These are phyloP conservation scores for Hyposmocoma kahamanoa DNA, from an alignment of 1,140 invertebrate genomes.

Conservation along the genomic window DNA sequence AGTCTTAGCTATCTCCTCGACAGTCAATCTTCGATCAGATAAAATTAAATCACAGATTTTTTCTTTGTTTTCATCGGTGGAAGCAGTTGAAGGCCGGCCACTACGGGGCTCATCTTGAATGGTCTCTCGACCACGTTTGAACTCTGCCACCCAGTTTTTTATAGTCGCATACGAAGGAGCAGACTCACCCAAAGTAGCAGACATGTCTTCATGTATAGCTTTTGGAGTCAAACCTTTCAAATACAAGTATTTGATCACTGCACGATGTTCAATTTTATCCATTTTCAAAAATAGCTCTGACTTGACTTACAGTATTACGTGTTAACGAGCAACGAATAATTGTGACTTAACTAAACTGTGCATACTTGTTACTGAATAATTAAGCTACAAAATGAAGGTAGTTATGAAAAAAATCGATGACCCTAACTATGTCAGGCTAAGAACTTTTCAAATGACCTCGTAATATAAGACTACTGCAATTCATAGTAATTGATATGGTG, in stretches of 20 bases:
- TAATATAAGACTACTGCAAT: too few species aligned
- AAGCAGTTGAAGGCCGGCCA: neutral
- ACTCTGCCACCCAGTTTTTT: slow-evolving; percentile 6
- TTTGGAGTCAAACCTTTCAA: neutral
- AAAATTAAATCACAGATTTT: slow-evolving; percentile 31
- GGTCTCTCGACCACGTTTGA: slow-evolving; percentile 8
- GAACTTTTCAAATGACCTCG: too few species aligned
- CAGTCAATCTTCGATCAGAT: slow-evolving; percentile 27
- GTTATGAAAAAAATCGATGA: too few species aligned
- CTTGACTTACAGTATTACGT: too few species aligned
- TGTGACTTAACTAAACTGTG: too few species aligned
- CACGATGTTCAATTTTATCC: slow-evolving; percentile 3
- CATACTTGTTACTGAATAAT: too few species aligned
- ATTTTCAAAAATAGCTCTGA: too few species aligned
- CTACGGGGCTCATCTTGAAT: neutral
- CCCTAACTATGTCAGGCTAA: too few species aligned
- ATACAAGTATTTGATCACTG: slow-evolving; percentile 4
- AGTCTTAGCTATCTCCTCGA: slow-evolving; percentile 1
- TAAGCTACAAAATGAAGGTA: too few species aligned
- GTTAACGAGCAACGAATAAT: too few species aligned
- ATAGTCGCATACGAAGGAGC: neutral
- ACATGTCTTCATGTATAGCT: neutral
- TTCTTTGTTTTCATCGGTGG: neutral
- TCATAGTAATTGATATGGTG: too few species aligned
- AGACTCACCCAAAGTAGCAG: neutral